A percentile compares a stretch with the other conserved stretches of the same genome.
phyloP scores from a whole-genome alignment of 1,140 invertebrate species.

The Cephus cinctus region DNA sequence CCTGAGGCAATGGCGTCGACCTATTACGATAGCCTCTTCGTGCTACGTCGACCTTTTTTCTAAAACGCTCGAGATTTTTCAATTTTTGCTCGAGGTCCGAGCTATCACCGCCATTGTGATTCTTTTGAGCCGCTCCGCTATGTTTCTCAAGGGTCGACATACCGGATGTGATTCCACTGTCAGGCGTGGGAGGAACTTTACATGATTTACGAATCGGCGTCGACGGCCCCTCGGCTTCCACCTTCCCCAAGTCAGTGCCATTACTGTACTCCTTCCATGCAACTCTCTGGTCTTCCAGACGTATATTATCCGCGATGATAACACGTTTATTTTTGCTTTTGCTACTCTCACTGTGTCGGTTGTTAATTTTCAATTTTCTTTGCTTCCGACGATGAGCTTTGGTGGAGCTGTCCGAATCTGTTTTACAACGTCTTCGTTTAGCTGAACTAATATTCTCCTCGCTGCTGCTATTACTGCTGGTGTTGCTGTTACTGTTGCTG shows the following conservation, averaged over 20 bases:
- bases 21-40: constrained; percentile 42
- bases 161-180: constrained; percentile 45
- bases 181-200: constrained; percentile 34
- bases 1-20: constrained; percentile 17
- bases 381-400: constrained; percentile 14
- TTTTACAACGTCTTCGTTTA: constrained; percentile 27
- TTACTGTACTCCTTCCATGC: not conserved
- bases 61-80: constrained; percentile 36
- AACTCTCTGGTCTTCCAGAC: constrained; percentile 12
- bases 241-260: not conserved
- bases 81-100: constrained; percentile 38
- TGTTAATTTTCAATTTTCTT: not conserved
- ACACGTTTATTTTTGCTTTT: constrained; percentile 6
- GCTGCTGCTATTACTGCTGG: too few species aligned
- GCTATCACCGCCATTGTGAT: constrained; percentile 25
- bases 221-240: constrained; percentile 1
- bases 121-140: constrained; percentile 15
- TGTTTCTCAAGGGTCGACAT: constrained; percentile 40
- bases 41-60: constrained; percentile 39
- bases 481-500: constrained; percentile 11
- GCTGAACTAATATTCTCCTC: not conserved
- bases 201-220: constrained; percentile 31
- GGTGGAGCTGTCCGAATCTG: constrained; percentile 27
- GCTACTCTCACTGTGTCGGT: constrained; percentile 2
- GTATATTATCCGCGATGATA: constrained; percentile 3